phyloP scores from a whole-genome alignment of 64 coral and sea anemone species.

The Montipora foliosa region DNA sequence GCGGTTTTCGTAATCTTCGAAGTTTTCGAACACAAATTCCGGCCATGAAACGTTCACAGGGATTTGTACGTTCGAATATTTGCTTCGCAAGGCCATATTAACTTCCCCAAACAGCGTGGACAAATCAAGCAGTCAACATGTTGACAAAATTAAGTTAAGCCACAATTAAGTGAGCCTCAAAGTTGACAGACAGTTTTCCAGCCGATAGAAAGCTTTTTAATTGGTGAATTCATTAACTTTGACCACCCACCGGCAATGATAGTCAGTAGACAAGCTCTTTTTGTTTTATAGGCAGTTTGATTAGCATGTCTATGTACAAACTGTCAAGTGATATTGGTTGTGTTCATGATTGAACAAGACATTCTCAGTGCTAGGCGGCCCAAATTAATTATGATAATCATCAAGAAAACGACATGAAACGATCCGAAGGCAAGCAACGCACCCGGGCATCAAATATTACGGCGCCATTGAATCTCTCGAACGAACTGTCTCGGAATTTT shows the following conservation, averaged over 20 bases:
- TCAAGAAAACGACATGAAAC: not conserved
- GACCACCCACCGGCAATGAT: not conserved
- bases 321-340: not conserved
- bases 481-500: too few species aligned
- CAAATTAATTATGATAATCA: not conserved
- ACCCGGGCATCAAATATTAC: too few species aligned
- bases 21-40: constrained; percentile 45
- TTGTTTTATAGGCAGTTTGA: not conserved
- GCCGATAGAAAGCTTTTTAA: not conserved
- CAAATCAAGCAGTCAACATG: not conserved
- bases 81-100: constrained; percentile 35
- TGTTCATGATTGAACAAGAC: not conserved
- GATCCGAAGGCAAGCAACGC: too few species aligned
- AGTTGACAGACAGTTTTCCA: not conserved
- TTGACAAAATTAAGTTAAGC: not conserved
- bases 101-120: not conserved
- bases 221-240: not conserved
- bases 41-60: constrained; percentile 43
- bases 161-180: not conserved
- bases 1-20: constrained; percentile 35
- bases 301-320: not conserved
- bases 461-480: too few species aligned
- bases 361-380: not conserved
- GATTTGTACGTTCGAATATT: constrained; percentile 34
- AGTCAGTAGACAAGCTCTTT: not conserved